Evolutionary conservation across 2,888 invertebrate species (phyloP).

Genomic region (Macaria liturata): DNA sequence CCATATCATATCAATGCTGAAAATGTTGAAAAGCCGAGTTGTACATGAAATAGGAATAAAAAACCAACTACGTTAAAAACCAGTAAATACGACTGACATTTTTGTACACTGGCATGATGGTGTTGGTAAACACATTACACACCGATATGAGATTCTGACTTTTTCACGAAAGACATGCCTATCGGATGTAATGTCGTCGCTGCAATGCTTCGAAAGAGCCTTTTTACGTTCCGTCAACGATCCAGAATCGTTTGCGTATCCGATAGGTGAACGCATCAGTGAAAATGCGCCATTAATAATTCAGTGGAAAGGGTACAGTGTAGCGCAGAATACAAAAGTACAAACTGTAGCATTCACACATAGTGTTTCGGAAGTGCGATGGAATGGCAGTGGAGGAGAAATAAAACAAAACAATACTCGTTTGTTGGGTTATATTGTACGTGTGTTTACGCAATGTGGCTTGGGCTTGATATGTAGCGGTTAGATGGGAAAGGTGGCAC

Average conservation of each 20-base stretch:
- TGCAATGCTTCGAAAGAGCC: slow-evolving; percentile 41
- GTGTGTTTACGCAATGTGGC: not conserved
- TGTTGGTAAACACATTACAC: too few relatives aligned
- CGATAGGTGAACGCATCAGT: slow-evolving; percentile 59
- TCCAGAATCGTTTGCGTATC: slow-evolving; percentile 51
- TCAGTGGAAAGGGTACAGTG: slow-evolving; percentile 40
- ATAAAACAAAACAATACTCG: slow-evolving; percentile 21
- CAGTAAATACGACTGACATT: too few relatives aligned
- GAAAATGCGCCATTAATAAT: slow-evolving; percentile 63
- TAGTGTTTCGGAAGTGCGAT: slow-evolving; percentile 4
- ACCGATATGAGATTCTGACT: too few relatives aligned
- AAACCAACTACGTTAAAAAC: too few relatives aligned
- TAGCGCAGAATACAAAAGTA: not conserved
- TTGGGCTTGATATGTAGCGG: not conserved
- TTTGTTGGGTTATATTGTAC: slow-evolving; percentile 9
- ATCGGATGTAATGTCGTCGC: slow-evolving; percentile 3
- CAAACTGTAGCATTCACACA: slow-evolving; percentile 11
- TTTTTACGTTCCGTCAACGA: slow-evolving; percentile 56
- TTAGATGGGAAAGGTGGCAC: not conserved
- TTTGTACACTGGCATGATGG: too few relatives aligned
- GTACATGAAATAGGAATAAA: too few relatives aligned
- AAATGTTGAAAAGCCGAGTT: too few relatives aligned
- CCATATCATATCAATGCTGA: too few relatives aligned
- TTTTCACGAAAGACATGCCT: too few relatives aligned
- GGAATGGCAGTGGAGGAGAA: not conserved